phyloP scores from a whole-genome alignment of 2,888 invertebrate genomes.

The Siphlonurus alternatus region DNA sequence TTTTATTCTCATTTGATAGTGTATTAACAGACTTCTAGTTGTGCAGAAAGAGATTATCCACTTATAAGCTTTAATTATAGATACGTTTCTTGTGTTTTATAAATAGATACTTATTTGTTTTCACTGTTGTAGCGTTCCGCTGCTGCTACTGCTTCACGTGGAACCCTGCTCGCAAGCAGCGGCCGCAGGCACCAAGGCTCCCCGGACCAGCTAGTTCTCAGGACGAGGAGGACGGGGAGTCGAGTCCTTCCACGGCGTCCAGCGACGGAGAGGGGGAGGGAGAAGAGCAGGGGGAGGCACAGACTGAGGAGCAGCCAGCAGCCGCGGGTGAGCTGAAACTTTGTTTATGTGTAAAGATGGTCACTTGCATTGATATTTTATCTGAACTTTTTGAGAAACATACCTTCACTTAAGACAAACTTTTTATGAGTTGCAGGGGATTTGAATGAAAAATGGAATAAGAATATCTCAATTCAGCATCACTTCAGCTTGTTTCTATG shows the following conservation, averaged over 20 bases:
- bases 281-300: slow-evolving; percentile 2
- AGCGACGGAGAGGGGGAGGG: slow-evolving; percentile 10
- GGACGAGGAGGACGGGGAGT: slow-evolving; percentile 29
- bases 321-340: too few species aligned
- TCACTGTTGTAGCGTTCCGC: slow-evolving; percentile 65
- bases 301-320: neutral
- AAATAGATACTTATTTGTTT: too few species aligned
- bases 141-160: slow-evolving; percentile 80
- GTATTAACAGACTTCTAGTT: neutral
- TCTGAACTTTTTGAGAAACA: too few species aligned
- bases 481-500: too few species aligned
- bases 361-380: too few species aligned
- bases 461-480: too few species aligned
- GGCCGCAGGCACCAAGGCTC: slow-evolving; percentile 52
- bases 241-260: slow-evolving; percentile 11
- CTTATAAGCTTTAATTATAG: too few species aligned
- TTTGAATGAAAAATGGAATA: too few species aligned
- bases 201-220: slow-evolving; percentile 14
- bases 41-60: neutral
- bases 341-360: too few species aligned
- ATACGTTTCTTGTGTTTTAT: too few species aligned
- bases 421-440: too few species aligned
- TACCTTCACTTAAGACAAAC: too few species aligned
- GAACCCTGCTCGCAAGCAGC: slow-evolving; percentile 78
- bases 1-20: neutral